Base-by-base conservation (phyloP, 2,888 invertebrate genomes). In the Bombyx huttoni region DNA sequence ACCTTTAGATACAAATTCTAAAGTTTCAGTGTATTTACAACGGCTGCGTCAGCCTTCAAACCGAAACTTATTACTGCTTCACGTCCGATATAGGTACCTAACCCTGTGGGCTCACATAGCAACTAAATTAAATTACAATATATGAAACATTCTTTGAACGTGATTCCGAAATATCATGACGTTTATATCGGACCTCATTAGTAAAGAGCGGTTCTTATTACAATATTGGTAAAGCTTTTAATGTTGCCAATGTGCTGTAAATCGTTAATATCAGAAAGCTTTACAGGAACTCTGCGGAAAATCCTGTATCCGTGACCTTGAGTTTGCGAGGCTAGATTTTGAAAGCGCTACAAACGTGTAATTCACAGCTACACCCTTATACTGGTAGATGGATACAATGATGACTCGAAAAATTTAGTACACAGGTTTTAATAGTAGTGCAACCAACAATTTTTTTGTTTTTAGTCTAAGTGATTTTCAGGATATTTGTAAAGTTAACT, bases 241-340 rank as follows among this genome's bases (percentile, higher is more conserved):
- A 60, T 55, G 60, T 57, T 70, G 62, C 67, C 61, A 65, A 64
- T 63, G 62, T 67, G 61, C 68, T 70, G 75, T 73, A 70, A 74
- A 73, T 73, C n/a, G n/a, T n/a, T 71, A 73, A 72, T 70, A 70
- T 63, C 67, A 70, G 70, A 78, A 77, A 78, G 77, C 81, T 81
- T 7, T 40, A 79, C 76, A 68, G 75, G 68, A 74, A 68, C 67
- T 71, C 73, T 58, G 74, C 80, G 81, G 81, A 82, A 82, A 81
- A 67, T 70, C 73, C 77, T 75, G 70, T 75, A 78, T 61, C 72
- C 68, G 61, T 68, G 73, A 76, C 82, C 82, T 81, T 80, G 81
- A 55, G 51, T 33, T 53, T 52, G 51, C 74, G 69, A 79, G 80
- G 78, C 73, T 40, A 8, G 40, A 40, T 40, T 40, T 40, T 12